A percentile compares a stretch with the other conserved stretches of the same genome.
phyloP scores from a whole-genome alignment of 2,888 invertebrate genomes.

The Drosophila suboccidentalis region DNA sequence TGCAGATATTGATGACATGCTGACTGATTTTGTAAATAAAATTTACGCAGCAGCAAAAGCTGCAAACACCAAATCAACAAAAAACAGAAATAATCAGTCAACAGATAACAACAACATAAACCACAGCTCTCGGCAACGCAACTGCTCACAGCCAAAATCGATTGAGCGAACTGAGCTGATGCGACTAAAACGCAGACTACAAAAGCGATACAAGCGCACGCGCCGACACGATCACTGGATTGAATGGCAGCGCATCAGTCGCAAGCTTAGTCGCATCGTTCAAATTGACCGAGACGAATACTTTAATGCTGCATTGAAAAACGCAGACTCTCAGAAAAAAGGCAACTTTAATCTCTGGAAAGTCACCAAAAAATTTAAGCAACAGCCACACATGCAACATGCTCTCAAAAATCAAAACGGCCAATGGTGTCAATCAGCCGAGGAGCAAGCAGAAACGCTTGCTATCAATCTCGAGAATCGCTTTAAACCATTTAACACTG shows the following conservation, averaged over 20 bases:
- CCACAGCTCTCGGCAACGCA: neutral
- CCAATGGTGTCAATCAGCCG: neutral
- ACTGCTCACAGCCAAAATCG: neutral
- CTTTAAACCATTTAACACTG: neutral
- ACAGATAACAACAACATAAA: neutral
- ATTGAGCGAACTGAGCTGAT: neutral
- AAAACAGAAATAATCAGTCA: neutral
- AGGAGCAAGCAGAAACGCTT: neutral
- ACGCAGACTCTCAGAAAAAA: neutral
- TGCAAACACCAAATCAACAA: neutral
- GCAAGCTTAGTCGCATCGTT: too few species aligned
- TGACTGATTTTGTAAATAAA: neutral
- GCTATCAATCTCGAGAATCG: neutral
- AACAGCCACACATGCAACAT: neutral
- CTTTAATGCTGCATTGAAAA: too few species aligned
- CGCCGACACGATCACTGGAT: too few species aligned
- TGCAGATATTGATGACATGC: neutral
- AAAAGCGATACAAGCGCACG: too few species aligned
- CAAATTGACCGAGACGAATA: too few species aligned
- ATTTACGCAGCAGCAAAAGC: neutral
- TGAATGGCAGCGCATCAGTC: too few species aligned
- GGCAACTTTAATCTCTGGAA: neutral
- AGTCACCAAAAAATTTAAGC: neutral
- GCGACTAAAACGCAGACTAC: neutral
- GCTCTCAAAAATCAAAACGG: neutral